These are phyloP conservation scores for Garra rufa DNA, from an alignment of 2,113 vertebrate genomes.

Conservation along the genomic window DNA sequence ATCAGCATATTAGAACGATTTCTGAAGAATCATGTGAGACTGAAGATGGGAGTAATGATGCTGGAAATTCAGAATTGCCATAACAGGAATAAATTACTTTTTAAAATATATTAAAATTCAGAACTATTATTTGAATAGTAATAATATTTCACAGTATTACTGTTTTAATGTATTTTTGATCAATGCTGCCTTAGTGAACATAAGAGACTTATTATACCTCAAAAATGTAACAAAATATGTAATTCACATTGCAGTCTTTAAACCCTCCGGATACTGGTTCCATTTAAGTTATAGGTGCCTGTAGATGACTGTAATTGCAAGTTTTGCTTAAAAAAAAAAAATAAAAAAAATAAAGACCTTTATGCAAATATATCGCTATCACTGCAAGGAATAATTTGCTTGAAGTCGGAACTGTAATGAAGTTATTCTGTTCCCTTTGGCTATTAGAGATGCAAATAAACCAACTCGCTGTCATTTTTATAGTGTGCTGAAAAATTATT, in stretches of 20 bases:
- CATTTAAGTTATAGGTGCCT: background rate
- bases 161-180: background rate
- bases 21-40: background rate
- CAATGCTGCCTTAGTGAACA: background rate
- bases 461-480: background rate
- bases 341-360: background rate
- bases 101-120: background rate
- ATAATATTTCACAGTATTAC: background rate
- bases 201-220: no score
- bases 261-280: background rate
- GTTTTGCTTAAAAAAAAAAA: no score
- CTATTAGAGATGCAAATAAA: slow-evolving; percentile 12
- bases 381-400: background rate
- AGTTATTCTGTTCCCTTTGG: background rate
- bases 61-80: background rate
- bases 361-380: background rate
- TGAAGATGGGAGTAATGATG: background rate
- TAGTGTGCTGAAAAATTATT: background rate
- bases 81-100: background rate
- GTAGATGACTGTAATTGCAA: background rate
- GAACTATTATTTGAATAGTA: no score
- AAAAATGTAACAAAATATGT: background rate
- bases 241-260: background rate
- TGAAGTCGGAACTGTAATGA: background rate
- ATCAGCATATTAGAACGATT: background rate